A percentile compares a stretch with the other conserved stretches of the same genome.
Conservation (phyloP, 2,113 vertebrate genomes). For the Propithecus coquereli region DNA sequence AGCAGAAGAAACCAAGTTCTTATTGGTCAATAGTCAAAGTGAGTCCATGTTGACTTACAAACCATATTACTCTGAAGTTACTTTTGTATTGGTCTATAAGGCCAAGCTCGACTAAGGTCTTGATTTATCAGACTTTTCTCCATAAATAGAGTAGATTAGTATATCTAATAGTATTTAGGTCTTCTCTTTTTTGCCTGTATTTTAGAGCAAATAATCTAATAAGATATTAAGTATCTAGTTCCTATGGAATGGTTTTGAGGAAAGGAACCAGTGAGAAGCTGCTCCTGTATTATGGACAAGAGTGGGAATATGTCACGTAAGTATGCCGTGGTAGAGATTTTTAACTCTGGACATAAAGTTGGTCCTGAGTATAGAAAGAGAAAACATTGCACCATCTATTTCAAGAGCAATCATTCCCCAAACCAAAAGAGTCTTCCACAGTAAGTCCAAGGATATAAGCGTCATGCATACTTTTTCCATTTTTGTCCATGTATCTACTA, state of each 20-base stretch:
- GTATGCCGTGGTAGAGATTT: background rate
- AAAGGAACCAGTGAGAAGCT: background rate
- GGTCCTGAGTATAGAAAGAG: background rate
- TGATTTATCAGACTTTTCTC: background rate
- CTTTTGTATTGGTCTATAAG: background rate
- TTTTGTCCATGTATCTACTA: constrained; percentile 34
- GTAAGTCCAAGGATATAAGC: background rate
- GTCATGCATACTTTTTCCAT: constrained; percentile 60
- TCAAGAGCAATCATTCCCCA: background rate
- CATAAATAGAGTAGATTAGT: background rate
- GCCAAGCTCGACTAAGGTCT: background rate
- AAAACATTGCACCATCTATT: background rate
- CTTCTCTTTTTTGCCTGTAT: background rate
- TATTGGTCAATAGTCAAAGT: background rate
- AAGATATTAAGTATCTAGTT: background rate
- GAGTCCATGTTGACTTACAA: background rate
- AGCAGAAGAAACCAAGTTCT: background rate
- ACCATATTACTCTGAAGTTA: background rate
- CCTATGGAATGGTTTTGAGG: background rate
- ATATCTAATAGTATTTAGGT: background rate
- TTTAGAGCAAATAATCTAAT: background rate
- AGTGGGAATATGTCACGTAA: background rate
- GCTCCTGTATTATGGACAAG: background rate
- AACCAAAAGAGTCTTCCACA: background rate
- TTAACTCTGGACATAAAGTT: background rate